Base-by-base conservation (phyloP, 2,888 invertebrate species). In the Pammene fasciana region DNA sequence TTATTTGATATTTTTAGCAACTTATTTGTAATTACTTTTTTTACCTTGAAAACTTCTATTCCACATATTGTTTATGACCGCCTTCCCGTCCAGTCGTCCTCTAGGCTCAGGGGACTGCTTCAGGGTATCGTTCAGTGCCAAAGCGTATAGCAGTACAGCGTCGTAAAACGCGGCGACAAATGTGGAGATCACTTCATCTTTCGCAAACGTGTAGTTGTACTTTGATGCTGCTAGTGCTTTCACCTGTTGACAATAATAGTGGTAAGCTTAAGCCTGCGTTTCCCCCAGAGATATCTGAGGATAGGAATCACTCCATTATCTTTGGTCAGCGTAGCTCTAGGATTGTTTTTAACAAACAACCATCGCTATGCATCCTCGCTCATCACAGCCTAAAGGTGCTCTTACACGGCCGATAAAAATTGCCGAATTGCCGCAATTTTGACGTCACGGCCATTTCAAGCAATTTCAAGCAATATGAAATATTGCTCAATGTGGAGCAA, bases 161-260 rank as follows among this genome's bases (percentile, higher is more conserved):
- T 99, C 99, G 88, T 99, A 98, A 88, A 99, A 98, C 1, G 99
- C 98, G 0, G 97, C 97, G 64, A 98, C 98, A 87, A 97, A 98
- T 46, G 97, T 97, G 72, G 98, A 98, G 50, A 98, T 97, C 76
- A 97, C 94, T 75, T 95, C 95, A 65, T 94, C 95, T 76, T 95
- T 95, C 13, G 95, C 95, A 76, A 96, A 96, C 0, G 95, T 95
- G 83, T 95, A 95, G 83, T 96, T 95, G 87, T 95, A 95, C 76
- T 94, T 94, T 71, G 93, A 93, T 54, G 94, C 93, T 0, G 96
- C 96, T 64, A 96, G 86, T 3, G 93, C 90, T 84, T 96, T 96
- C 16, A 96, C 95, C 95, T 95, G 86, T 8, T 66, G 72, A 56
- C 0, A n/a, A 43, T 43, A 43, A 11, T 43, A 43, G 4, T 1